Evolutionary conservation across 1,140 invertebrate genomes (phyloP).

Genomic region (Yoshiicerus persimilis): DNA sequence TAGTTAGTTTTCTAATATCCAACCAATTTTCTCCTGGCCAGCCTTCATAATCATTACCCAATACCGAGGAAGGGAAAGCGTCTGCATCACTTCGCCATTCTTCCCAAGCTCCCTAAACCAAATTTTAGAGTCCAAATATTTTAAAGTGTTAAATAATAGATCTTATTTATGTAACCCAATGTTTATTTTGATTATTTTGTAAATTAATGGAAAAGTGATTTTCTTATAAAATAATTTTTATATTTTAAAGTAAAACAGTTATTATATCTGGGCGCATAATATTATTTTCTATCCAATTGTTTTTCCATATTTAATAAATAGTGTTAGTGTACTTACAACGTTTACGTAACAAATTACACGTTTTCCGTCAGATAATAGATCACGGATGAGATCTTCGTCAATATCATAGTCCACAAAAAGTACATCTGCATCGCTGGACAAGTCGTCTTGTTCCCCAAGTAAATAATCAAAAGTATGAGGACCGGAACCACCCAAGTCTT

Average conservation of each 20-base stretch:
- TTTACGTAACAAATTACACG: not conserved
- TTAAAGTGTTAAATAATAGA: no score
- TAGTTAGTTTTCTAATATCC: not conserved
- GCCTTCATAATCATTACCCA: constrained; percentile 23
- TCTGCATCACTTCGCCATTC: not conserved
- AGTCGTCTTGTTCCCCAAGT: not conserved
- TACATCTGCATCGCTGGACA: not conserved
- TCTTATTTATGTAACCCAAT: no score
- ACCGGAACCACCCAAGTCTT: not conserved
- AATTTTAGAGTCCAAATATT: not conserved
- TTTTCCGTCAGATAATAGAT: not conserved
- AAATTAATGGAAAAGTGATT: no score
- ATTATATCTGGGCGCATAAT: no score
- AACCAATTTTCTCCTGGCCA: constrained; percentile 25
- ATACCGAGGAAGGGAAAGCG: not conserved
- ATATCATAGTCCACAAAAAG: constrained; percentile 27
- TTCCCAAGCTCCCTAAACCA: not conserved
- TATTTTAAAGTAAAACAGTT: no score
- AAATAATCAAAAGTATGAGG: constrained; percentile 22
- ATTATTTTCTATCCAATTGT: no score
- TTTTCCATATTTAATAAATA: not conserved
- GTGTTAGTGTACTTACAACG: not conserved
- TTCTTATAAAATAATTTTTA: no score
- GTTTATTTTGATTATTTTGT: no score
- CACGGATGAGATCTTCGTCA: not conserved